Evolutionary conservation across 1,140 invertebrate genomes (phyloP).

Genomic region (Nasonia longicornis): DNA sequence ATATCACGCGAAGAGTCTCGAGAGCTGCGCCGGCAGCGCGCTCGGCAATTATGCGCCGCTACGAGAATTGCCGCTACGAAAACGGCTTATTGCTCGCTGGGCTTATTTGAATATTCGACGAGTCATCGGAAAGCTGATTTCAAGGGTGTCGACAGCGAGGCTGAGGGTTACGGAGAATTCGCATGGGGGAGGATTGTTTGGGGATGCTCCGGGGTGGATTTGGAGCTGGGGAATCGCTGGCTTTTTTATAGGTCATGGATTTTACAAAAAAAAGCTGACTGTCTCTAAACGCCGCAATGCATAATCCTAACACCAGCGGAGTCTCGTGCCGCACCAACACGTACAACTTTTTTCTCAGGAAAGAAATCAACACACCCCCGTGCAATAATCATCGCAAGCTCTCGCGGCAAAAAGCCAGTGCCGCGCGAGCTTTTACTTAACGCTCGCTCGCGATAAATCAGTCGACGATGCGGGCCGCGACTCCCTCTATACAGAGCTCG

Average conservation of each 20-base stretch:
- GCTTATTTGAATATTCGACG: constrained; percentile 42
- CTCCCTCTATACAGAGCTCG: neutral
- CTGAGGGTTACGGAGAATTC: neutral
- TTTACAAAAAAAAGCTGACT: too few species aligned
- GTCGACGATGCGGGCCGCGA: neutral
- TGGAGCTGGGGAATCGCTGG: too few species aligned
- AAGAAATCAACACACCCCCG: neutral
- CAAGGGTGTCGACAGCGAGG: neutral
- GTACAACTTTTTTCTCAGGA: neutral
- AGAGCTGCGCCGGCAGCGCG: constrained; percentile 38
- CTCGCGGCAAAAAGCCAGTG: neutral
- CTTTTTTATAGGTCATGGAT: too few species aligned
- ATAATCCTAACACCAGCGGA: neutral
- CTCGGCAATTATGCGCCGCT: constrained; percentile 42
- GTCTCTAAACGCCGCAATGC: neutral
- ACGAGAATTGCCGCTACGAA: neutral
- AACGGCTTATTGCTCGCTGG: constrained; percentile 18
- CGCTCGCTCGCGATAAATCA: constrained; percentile 31
- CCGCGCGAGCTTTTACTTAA: neutral
- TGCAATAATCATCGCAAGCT: neutral
- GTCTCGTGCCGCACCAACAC: neutral
- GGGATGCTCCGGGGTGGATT: too few species aligned
- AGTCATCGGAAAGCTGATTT: constrained; percentile 39
- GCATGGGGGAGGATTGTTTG: too few species aligned
- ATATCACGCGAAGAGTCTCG: neutral